These are phyloP conservation scores for Corvus hawaiiensis DNA, from an alignment of 2,113 vertebrate genomes.

Conservation along the genomic window DNA sequence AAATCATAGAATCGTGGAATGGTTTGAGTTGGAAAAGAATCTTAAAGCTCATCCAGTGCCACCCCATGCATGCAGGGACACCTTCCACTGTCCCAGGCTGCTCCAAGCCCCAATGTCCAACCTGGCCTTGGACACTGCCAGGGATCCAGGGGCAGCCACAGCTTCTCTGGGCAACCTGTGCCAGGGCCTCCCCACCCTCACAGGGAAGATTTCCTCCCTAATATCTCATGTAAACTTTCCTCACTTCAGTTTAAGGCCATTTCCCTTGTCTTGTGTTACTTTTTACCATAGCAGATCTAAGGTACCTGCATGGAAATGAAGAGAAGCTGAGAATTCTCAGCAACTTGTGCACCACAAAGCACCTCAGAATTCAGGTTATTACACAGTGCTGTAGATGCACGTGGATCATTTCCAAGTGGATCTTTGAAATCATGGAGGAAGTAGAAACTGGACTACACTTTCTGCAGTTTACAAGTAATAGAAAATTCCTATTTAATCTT, in stretches of 20 bases:
- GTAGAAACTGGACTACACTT: background rate
- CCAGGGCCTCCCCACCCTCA: background rate
- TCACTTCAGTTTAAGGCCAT: background rate
- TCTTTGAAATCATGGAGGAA: background rate
- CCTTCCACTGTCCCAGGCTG: rapidly evolving
- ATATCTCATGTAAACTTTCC: background rate
- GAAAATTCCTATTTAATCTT: background rate
- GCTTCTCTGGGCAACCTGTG: rapidly evolving
- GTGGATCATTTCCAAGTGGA: background rate
- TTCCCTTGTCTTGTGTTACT: background rate
- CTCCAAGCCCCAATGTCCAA: rapidly evolving
- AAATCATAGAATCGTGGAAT: background rate
- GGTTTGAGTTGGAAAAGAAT: background rate
- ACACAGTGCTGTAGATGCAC: background rate
- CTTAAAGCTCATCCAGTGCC: background rate
- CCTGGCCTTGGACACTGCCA: background rate
- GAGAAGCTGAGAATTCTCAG: background rate
- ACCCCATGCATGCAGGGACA: background rate
- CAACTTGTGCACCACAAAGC: background rate
- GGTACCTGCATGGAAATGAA: background rate
- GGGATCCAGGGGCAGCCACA: background rate
- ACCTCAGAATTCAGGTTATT: background rate
- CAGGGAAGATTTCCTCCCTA: background rate
- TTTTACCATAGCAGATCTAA: background rate
- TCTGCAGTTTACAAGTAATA: background rate